Evolutionary conservation across 2,113 vertebrate genomes (phyloP), one percentile per base, ranked within the genome.

Genomic region (Proterorhinus semilunaris): DNA sequence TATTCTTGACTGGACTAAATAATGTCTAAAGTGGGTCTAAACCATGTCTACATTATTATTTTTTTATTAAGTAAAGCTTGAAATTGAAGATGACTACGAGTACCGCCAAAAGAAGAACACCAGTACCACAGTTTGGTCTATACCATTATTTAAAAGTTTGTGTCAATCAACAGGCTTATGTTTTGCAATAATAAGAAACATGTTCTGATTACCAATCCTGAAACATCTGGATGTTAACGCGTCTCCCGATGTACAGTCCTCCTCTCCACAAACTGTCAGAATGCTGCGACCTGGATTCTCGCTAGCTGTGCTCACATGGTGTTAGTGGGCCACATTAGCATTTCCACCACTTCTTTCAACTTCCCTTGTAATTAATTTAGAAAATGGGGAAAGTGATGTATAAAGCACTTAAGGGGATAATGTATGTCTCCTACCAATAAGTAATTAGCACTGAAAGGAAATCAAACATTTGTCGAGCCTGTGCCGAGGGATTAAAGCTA

Each of bases 271-370:
- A 49, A 74, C 15, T 69, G 71, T 21, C 7, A 66, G 21, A 42
- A 68, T 75, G 50, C 44, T 58, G 48, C 58, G 85, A 89, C 84
- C 86, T 85, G 78, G 68, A 88, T 88, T 88, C 68, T 70, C 53
- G 11, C 53, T 55, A 11, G 3, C 69, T 75, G 63, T 69, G 42
- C 62, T 47, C 74, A 76, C 72, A 27, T 59, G 69, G 66, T 80
- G 74, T 89, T 83, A 83, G 71, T 89, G 76, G 76, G 74, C 70
- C 74, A 81, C 77, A 87, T 89, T 82, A 78, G 80, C 85, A 84
- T 90, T 82, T 80, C 50, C 51, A 79, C 62, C 54, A 54, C 82
- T 79, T 75, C 76, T 83, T 85, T 86, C 50, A 78, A 79, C 68
- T 61, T 67, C 69, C 80, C 70, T 78, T 90, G 75, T 82, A 86